Base-by-base conservation (phyloP, 1,140 invertebrate genomes). In the Magallana angulata region DNA sequence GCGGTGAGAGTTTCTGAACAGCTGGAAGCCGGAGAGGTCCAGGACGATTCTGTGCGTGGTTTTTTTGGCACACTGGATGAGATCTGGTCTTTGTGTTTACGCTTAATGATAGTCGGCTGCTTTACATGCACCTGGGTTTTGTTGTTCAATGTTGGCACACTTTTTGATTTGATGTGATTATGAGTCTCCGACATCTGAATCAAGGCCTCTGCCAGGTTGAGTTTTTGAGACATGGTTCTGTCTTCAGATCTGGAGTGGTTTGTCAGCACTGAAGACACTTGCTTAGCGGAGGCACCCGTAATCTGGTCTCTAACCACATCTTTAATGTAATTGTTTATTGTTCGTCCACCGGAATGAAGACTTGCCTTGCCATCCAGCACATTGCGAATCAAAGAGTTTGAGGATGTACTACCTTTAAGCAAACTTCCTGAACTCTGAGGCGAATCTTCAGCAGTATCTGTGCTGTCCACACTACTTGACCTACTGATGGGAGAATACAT, bases 401-500 rank as follows among this genome's bases (percentile, higher is more conserved):
- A 57, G 9, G 64, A 56, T 60, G 82, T 62, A 60, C 11, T n/a
- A 11, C 56, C 57, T 9, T 24, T 36, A 56, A 24, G 36, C 30
- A 57, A 60, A n/a, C 59, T 18, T 14, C 56, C 58, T 58, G 82
- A 84, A 59, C 76, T 82, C 0, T 48, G 83, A 56, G 24, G 82
- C 6, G 56, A 71, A 85, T 88, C 85, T 16, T 87, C 89, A 56
- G 87, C 85, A 57, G 87, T 80, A n/a, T 88, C 89, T 82, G 89
- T 88, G 84, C 96, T 96, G 88, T 97, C 96, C 8, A 96, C 95
- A 91, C 96, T 96, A 84, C 95, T 96, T 0, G 96, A 97, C 89
- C 97, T 95, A 18, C 96, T 97, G 87, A 97, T 97, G 4, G 97
- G 96, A 87, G 97, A 97, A 89, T 96, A 97, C 60, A 85, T 91